Evolutionary conservation across 2,888 invertebrate species (phyloP), one percentile per base, ranked within the genome.

Genomic region (Yponomeuta cagnagella): DNA sequence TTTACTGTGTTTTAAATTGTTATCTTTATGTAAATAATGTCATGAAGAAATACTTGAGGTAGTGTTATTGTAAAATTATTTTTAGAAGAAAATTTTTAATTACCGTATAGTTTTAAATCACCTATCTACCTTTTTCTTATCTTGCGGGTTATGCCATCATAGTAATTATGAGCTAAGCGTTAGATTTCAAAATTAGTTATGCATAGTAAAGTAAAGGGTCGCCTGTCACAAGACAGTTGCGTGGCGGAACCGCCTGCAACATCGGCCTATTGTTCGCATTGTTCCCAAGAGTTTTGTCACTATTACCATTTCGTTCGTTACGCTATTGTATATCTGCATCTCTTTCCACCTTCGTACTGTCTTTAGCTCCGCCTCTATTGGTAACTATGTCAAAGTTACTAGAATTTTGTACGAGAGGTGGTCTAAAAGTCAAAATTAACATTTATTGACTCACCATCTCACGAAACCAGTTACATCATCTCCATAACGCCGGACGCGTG

Each of bases 241-340:
- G 64, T 23, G 10, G 30, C 64, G 64, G 64, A 64, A 23, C 30
- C 23, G 64, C n/a, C 64, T 64, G 64, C 23, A 58, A 58, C 52
- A 58, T 58, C 52, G 15, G 64, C 23, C 64, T 23, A 64, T 64
- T 64, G 64, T 64, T 64, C 30, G 6, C 64, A 64, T 64, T 64
- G 64, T 64, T 64, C 64, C 64, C 64, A 23, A 58, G 52, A 58
- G 52, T 58, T 58, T 58, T 58, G 52, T 58, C 52, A 58, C 52
- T 58, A 58, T 58, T 12, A 15, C 52, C 12, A 58, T 15, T 58
- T 58, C 52, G 5, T 58, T 12, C 52, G 52, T 58, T 15, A 58
- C 52, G 52, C 15, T 58, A 58, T 58, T 58, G 15, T 58, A 12
- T 15, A 58, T 58, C 52, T 12, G 52, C 15, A 58, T 58, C 52